A percentile compares a stretch with the other conserved stretches of the same genome.
Conservation (phyloP, 2,113 vertebrate species). For the Alethe diademata region DNA sequence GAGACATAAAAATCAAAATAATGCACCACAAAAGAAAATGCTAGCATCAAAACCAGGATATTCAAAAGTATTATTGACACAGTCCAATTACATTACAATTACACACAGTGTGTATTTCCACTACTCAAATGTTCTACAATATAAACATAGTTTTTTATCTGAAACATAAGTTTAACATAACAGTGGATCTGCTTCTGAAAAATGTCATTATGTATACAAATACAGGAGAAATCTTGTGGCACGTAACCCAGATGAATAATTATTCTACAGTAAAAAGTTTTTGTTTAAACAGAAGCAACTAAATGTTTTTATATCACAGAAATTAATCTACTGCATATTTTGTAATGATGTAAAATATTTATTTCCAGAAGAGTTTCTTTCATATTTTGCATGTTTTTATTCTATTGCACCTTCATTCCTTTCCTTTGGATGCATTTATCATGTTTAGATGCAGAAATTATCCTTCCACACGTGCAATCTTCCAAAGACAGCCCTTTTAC, state of each 20-base stretch:
- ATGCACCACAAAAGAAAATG: background rate
- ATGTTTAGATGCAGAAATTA: background rate
- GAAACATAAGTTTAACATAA: background rate
- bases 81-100: conserved; percentile 1
- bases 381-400: background rate
- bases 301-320: background rate
- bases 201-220: conserved; percentile 6
- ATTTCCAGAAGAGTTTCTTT: background rate
- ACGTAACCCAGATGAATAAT: background rate
- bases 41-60: background rate
- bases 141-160: background rate
- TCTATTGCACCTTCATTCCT: background rate
- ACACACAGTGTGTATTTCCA: background rate
- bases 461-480: background rate
- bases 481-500: background rate
- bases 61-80: conserved; percentile 19
- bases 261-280: background rate
- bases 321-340: background rate
- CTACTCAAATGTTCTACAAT: background rate
- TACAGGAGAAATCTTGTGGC: background rate
- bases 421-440: background rate
- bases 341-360: background rate
- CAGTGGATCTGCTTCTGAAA: conserved; percentile 20
- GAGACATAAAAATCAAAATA: conserved; percentile 16
- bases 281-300: background rate